A percentile compares a stretch with the other conserved stretches of the same genome.
Evolutionary conservation across 2,888 invertebrate species (phyloP).

Genomic region (Steinernema scapterisci): DNA sequence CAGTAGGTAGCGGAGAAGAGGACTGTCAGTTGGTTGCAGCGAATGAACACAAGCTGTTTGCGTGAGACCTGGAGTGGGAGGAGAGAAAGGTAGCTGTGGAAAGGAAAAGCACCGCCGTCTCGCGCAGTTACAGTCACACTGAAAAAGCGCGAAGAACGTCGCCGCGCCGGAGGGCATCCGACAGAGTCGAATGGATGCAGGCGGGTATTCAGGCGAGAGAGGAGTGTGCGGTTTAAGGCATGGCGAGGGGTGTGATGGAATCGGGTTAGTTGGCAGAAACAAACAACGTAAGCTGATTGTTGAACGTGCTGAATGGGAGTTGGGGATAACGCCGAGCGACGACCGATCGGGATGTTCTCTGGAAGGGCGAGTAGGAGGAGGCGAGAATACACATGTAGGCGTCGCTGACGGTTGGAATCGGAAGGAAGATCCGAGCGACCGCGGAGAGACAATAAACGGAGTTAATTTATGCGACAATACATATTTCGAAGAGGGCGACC

Average conservation of each 20-base stretch:
- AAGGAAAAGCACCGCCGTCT: constrained; percentile 3
- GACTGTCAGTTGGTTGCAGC: constrained; percentile 22
- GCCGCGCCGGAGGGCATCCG: constrained; percentile 6
- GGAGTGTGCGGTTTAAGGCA: not conserved
- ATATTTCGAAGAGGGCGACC: not conserved
- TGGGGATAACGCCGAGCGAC: not conserved
- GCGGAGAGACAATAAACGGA: constrained; percentile 21
- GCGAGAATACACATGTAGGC: constrained; percentile 7
- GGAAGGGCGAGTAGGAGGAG: not conserved
- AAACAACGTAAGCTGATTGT: constrained; percentile 30
- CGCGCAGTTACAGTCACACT: constrained; percentile 23
- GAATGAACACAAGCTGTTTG: not conserved
- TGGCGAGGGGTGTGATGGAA: not conserved
- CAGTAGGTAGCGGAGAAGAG: not conserved
- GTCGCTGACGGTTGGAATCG: not conserved
- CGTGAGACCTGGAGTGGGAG: constrained; percentile 7
- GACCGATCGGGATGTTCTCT: not conserved
- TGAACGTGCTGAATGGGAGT: not conserved
- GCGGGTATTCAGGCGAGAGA: not conserved
- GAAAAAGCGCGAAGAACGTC: constrained; percentile 19
- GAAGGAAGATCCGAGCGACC: not conserved
- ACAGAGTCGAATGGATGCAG: not conserved
- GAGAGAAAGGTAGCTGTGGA: not conserved
- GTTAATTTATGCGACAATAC: constrained; percentile 26
- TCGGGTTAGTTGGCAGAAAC: not conserved